A percentile compares a stretch with the other conserved stretches of the same genome.
Conservation (phyloP, 2,888 invertebrate species). For the Machimus rusticus region DNA sequence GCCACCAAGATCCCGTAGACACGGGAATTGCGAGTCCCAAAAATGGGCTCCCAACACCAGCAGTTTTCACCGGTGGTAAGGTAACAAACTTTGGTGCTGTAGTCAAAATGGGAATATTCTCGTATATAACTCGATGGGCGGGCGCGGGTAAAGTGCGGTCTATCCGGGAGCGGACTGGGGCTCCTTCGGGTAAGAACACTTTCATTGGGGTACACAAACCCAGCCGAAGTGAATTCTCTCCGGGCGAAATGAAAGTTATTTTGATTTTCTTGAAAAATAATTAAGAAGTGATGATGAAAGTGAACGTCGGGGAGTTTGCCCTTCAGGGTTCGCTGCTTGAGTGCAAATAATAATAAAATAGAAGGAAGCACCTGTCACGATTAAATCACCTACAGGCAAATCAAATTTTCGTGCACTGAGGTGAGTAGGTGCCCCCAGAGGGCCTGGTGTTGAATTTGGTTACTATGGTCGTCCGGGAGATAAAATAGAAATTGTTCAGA, state of each 20-base stretch:
- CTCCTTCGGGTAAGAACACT: not conserved
- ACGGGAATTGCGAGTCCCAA: not conserved
- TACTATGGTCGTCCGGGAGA: not conserved
- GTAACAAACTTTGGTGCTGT: conserved; percentile 9
- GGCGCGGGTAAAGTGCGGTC: not conserved
- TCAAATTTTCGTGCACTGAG: not conserved
- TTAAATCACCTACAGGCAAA: not conserved
- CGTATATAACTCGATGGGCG: not conserved
- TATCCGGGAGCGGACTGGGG: not conserved
- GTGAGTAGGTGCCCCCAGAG: not conserved
- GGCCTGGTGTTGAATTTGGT: not conserved
- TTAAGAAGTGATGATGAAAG: conserved; percentile 16
- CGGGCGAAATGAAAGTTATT: conserved; percentile 16
- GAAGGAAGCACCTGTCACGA: not conserved
- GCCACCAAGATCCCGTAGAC: not conserved
- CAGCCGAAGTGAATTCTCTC: not conserved
- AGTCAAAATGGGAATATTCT: conserved; percentile 21
- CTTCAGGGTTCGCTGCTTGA: not conserved
- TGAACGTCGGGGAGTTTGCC: not conserved
- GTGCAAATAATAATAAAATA: conserved; percentile 22
- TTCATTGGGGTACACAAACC: not conserved
- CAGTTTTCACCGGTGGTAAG: not conserved
- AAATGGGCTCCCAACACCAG: not conserved
- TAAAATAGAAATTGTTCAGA: not conserved
- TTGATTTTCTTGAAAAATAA: conserved; percentile 26